Percentiles rank a stretch among this genome's conserved stretches.
phyloP scores from a whole-genome alignment of 1,140 invertebrate genomes.

The Neodiprion virginianus region DNA sequence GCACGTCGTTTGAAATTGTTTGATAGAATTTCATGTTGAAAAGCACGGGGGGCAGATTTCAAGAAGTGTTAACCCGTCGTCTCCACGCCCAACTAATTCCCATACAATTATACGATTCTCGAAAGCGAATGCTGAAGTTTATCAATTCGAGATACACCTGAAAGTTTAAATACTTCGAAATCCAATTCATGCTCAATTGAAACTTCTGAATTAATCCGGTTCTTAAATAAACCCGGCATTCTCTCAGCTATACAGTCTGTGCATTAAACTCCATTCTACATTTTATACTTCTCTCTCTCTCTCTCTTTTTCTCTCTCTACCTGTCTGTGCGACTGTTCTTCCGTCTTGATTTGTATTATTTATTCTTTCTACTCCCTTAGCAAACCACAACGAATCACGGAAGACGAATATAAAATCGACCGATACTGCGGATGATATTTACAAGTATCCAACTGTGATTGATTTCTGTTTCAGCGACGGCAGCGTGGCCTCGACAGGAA shows the following conservation, averaged over 20 bases:
- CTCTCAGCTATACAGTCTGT: not conserved
- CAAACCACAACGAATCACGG: no score
- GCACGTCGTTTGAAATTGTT: no score
- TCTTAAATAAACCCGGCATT: not conserved
- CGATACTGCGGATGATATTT: not conserved
- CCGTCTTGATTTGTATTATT: no score
- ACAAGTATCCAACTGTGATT: constrained; percentile 15
- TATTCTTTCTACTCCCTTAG: no score
- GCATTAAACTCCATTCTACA: not conserved
- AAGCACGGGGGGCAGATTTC: no score
- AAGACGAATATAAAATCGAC: no score
- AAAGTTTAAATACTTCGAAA: not conserved
- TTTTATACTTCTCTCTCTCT: not conserved
- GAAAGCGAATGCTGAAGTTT: not conserved
- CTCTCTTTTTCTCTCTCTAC: no score
- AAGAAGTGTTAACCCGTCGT: not conserved
- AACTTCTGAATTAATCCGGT: constrained; percentile 1
- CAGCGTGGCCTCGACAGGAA: constrained; percentile 65
- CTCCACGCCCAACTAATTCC: not conserved
- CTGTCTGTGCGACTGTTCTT: no score
- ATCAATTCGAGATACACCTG: not conserved
- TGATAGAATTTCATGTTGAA: no score
- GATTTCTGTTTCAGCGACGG: constrained; percentile 63
- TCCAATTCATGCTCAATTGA: constrained; percentile 1
- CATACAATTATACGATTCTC: not conserved